Base-by-base conservation (phyloP, 1,140 invertebrate genomes). In the Tribolium madens region DNA sequence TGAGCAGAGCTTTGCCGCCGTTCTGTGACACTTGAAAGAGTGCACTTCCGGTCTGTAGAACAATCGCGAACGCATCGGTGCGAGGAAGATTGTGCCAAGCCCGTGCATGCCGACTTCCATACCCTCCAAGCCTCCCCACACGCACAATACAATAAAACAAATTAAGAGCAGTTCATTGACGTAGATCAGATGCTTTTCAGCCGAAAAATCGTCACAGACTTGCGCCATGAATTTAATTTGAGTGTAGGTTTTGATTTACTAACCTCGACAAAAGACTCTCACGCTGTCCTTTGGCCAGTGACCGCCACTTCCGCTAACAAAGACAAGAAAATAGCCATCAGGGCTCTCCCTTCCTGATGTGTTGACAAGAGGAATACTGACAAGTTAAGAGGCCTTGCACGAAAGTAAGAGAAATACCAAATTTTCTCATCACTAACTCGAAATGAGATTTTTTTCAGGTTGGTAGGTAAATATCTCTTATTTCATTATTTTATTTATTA, bases 1-100 rank as follows among this genome's bases (percentile, higher is more conserved):
- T 46, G 46, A 50, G 47, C 50, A 50, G 73, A 73, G 50, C 33
- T 47, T 14, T 50, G 47, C 50, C 17, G 48, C 48, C 48, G 52
- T 68, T 68, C n/a, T 81, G 78, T 79, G 80, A 81, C 80, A 79
- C 73, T 79, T 80, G 76, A 81, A 80, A 78, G 76, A 78, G 73
- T 79, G 78, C 76, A 71, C 76, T 79, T 81, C 80, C 78, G 78
- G 78, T 73, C 71, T 75, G 75, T 60, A 60, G 76, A 79, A 81
- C 78, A 80, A 81, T 80, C 77, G 76, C 18, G 68, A 53, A 77
- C 48, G 77, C 80, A 81, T 71, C 80, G 81, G 75, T 77, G 80
- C 81, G 80, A 80, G 79, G 80, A 81, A 81, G 79, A 81, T 83
- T 83, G 78, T 78, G 81, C 80, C 79, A 73, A 80, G 79, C 79